These are phyloP conservation scores for Salpingus planirostris DNA, from an alignment of 2,888 invertebrate genomes.

Conservation along the genomic window DNA sequence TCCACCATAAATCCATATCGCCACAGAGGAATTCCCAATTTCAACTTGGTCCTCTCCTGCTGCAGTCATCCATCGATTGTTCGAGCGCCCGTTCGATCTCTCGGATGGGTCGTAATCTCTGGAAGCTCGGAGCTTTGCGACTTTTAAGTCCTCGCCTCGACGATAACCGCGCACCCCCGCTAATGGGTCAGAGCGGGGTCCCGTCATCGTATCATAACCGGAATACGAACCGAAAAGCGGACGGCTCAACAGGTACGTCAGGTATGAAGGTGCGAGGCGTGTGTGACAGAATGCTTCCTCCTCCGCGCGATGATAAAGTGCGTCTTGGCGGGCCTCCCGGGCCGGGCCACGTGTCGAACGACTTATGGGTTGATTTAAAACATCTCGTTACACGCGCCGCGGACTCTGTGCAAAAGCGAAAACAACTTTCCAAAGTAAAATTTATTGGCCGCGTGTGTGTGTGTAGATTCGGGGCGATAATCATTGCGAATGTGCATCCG, in stretches of 20 bases:
- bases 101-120: no score
- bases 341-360: conserved; percentile 24
- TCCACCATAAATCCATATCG: no score
- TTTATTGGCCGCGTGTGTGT: conserved; percentile 29
- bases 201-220: no score
- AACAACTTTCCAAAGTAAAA: conserved; percentile 26
- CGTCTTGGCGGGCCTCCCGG: conserved; percentile 18
- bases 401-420: conserved; percentile 15
- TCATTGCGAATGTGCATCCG: conserved; percentile 29
- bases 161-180: no score
- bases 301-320: conserved; percentile 24
- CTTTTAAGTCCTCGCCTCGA: no score
- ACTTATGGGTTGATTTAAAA: conserved; percentile 30
- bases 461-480: conserved; percentile 23
- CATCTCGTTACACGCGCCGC: conserved; percentile 22
- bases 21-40: no score
- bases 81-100: no score
- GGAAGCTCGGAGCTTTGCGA: no score
- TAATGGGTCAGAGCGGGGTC: no score
- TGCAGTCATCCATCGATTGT: no score
- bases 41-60: no score
- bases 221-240: conserved; percentile 13
- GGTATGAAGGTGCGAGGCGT: no score
- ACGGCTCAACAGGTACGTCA: conserved; percentile 30
- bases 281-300: conserved; percentile 23